These are phyloP conservation scores for Sprattus sprattus DNA, from an alignment of 2,113 vertebrate genomes.

Conservation along the genomic window DNA sequence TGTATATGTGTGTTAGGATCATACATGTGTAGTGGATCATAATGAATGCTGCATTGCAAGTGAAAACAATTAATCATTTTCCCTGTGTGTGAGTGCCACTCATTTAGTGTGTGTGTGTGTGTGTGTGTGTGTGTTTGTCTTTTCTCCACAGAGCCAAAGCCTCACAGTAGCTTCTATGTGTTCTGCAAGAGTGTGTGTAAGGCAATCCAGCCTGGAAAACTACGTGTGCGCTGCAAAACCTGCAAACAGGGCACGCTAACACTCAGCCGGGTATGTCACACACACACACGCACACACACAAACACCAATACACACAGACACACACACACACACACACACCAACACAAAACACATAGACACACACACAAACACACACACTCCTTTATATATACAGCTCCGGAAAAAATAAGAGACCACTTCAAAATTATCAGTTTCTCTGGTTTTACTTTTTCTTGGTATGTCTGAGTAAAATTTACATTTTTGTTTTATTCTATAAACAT, in stretches of 20 bases:
- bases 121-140: constrained; percentile 21
- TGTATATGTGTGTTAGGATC: background rate
- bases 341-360: background rate
- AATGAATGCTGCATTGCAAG: too few species aligned
- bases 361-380: background rate
- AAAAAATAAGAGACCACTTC: too few species aligned
- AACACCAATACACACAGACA: background rate
- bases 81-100: background rate
- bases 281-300: background rate
- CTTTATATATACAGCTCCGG: background rate
- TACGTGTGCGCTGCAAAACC: constrained; percentile 77
- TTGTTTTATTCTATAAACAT: too few species aligned
- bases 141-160: constrained; percentile 63
- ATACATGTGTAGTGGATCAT: too few species aligned
- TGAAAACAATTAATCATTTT: too few species aligned
- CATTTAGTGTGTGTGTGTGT: background rate
- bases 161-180: constrained; percentile 83
- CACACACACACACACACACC: background rate
- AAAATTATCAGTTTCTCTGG: too few species aligned
- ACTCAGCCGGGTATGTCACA: constrained; percentile 71
- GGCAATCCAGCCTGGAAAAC: constrained; percentile 81
- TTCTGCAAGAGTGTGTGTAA: constrained; percentile 83
- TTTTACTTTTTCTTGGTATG: too few species aligned
- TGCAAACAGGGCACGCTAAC: constrained; percentile 84
- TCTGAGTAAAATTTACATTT: too few species aligned